Base-by-base conservation (phyloP, 2,113 vertebrate genomes). In the Oreotrochilus melanogaster region DNA sequence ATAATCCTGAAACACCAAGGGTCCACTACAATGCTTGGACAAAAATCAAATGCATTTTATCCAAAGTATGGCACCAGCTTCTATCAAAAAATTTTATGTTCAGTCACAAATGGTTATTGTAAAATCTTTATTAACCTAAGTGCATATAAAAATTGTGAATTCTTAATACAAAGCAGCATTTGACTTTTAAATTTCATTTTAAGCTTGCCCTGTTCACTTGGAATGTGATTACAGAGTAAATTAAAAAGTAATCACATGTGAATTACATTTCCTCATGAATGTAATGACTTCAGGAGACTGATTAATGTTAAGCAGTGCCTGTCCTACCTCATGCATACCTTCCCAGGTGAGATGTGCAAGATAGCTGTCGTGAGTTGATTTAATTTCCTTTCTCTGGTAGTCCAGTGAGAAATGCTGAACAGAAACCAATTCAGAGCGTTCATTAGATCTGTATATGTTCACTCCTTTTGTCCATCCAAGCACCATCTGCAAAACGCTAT, bases 131-230 rank as follows among this genome's bases (percentile, higher is more conserved):
- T 98, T 98, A 98, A 98, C 97, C 97, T 98, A 97, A 98, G 97
- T 98, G 97, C 97, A 97, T 98, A 98, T 97, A 98, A 98, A 98
- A 98, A 98, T 97, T 98, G 97, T 97, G 97, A 98, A 98, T 98
- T 98, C 97, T 97, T 98, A 98, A 98, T 98, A 97, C 97, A 97
- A 98, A 98, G 98, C 97, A 97, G 90, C 98, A 99, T 99, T 98
- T 98, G 98, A 99, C 98, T 99, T 99, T 99, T 98, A 99, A 99
- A 99, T 99, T 98, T 97, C 98, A 99, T 99, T 98, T 98, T 98
- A 97, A 98, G 97, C 97, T 97, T 97, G 98, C 98, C 98, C 97
- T 90, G 97, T 98, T 99, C 98, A 97, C 98, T 98, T 95, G 97
- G 98, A 98, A 99, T 98, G 98, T 98, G 98, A 99, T 99, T 99